Evolutionary conservation across 1,140 invertebrate genomes (phyloP).

Genomic region (Drosophila tropicalis): DNA sequence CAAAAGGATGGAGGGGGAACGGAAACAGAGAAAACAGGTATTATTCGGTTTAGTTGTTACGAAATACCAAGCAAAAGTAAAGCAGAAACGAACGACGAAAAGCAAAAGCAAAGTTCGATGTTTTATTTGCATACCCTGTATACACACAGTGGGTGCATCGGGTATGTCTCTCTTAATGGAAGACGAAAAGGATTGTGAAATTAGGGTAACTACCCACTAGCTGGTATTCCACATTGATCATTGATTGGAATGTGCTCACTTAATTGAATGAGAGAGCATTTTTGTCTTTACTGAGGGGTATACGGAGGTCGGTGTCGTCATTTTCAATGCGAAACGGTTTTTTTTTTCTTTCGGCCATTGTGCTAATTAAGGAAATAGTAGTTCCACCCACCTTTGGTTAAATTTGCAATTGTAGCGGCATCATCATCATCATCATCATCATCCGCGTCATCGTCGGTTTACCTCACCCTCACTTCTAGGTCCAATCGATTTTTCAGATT

Average conservation of each 20-base stretch:
- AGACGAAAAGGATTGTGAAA: too few species aligned
- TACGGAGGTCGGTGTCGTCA: background rate
- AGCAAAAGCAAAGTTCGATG: slow-evolving; percentile 26
- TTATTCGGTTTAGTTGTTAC: slow-evolving; percentile 64
- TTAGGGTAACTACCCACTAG: too few species aligned
- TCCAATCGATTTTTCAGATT: slow-evolving; percentile 71
- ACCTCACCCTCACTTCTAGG: slow-evolving; percentile 12
- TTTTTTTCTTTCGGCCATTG: slow-evolving; percentile 16
- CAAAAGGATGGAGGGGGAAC: background rate
- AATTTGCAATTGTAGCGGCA: slow-evolving; percentile 43
- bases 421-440: slow-evolving; percentile 21
- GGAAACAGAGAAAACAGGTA: slow-evolving; percentile 43
- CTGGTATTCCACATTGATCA: slow-evolving; percentile 3
- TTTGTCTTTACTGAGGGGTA: background rate
- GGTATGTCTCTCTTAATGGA: background rate
- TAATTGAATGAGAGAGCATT: background rate
- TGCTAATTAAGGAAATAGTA: slow-evolving; percentile 47
- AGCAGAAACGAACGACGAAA: slow-evolving; percentile 35
- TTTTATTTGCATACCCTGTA: slow-evolving; percentile 21
- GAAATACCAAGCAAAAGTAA: slow-evolving; percentile 55
- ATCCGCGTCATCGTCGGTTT: slow-evolving; percentile 16
- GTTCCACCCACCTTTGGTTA: slow-evolving; percentile 56
- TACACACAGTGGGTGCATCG: slow-evolving; percentile 4
- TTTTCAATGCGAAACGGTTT: background rate
- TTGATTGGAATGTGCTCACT: background rate